Evolutionary conservation across 1,140 invertebrate genomes (phyloP).

Genomic region (Atta colombica): DNA sequence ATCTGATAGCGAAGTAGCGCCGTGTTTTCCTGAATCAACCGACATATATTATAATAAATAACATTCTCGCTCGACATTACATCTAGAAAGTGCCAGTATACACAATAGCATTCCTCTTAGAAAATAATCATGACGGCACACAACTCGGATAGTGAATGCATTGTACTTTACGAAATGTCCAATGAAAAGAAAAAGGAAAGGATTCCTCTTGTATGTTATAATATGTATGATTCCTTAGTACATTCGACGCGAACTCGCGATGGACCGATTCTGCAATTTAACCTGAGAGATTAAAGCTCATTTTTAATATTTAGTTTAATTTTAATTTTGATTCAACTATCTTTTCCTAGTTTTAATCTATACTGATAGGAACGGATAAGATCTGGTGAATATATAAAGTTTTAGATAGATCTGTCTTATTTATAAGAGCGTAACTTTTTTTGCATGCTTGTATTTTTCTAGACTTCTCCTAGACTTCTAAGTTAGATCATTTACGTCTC

Average conservation of each 20-base stretch:
- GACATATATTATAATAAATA: slow-evolving; percentile 27
- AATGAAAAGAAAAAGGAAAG: not conserved
- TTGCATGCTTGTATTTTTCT: not conserved
- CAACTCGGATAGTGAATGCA: not conserved
- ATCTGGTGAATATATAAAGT: too few species aligned
- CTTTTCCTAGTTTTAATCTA: too few species aligned
- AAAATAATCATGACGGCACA: slow-evolving; percentile 23
- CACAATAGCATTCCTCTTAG: slow-evolving; percentile 1
- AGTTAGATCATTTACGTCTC: slow-evolving; percentile 1
- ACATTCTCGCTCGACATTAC: slow-evolving; percentile 41
- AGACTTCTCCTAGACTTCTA: not conserved
- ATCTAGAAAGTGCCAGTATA: slow-evolving; percentile 5
- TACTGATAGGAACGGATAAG: too few species aligned
- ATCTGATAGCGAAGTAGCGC: slow-evolving; percentile 1
- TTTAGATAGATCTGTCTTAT: not conserved
- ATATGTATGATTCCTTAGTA: not conserved
- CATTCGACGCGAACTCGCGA: not conserved
- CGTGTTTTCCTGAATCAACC: slow-evolving; percentile 23
- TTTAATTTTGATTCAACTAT: too few species aligned
- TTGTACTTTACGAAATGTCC: slow-evolving; percentile 33
- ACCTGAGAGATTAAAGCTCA: slow-evolving; percentile 18
- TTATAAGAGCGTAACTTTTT: not conserved
- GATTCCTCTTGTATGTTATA: not conserved
- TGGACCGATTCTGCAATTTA: not conserved
- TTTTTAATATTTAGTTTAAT: too few species aligned